These are phyloP conservation scores for Protodeltote pygarga DNA, from an alignment of 2,888 invertebrate species.

Conservation along the genomic window DNA sequence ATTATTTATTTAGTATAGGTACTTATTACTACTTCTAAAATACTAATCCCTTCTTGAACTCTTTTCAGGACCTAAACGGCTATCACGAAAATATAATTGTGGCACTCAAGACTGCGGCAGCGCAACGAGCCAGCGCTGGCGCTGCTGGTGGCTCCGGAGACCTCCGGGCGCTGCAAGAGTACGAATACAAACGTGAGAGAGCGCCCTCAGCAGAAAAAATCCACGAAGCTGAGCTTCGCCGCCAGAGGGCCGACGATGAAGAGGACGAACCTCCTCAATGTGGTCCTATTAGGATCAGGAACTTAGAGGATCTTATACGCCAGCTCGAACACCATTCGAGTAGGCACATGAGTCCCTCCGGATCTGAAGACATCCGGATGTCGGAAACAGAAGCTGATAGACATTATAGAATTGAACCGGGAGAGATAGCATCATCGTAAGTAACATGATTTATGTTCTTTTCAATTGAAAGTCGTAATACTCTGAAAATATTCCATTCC, in stretches of 20 bases:
- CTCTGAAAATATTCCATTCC: too few relatives aligned
- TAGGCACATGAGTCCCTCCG: conserved; percentile 96
- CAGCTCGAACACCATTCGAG: conserved; percentile 95
- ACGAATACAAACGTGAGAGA: conserved; percentile 87
- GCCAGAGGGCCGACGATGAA: conserved; percentile 83
- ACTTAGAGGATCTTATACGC: conserved; percentile 95
- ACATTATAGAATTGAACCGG: conserved; percentile 93
- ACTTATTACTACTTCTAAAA: too few relatives aligned
- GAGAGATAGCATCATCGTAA: conserved; percentile 83
- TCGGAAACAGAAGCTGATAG: conserved; percentile 96
- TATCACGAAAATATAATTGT: conserved; percentile 97
- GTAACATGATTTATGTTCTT: conserved; percentile 47
- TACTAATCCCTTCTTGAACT: not conserved
- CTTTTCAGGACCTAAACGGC: conserved; percentile 94
- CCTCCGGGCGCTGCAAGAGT: conserved; percentile 83
- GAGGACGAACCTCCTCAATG: conserved; percentile 92
- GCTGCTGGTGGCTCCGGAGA: conserved; percentile 76
- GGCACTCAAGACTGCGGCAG: conserved; percentile 94
- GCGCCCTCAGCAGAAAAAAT: conserved; percentile 91
- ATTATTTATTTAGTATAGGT: too few relatives aligned
- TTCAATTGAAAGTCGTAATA: too few relatives aligned
- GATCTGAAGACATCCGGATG: conserved; percentile 95
- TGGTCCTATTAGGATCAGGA: conserved; percentile 95
- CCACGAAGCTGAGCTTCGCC: conserved; percentile 89
- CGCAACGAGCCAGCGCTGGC: conserved; percentile 87